Evolutionary conservation across 2,797 vertebrate species (phyloP).

Genomic region (Chrysocyon brachyurus): DNA sequence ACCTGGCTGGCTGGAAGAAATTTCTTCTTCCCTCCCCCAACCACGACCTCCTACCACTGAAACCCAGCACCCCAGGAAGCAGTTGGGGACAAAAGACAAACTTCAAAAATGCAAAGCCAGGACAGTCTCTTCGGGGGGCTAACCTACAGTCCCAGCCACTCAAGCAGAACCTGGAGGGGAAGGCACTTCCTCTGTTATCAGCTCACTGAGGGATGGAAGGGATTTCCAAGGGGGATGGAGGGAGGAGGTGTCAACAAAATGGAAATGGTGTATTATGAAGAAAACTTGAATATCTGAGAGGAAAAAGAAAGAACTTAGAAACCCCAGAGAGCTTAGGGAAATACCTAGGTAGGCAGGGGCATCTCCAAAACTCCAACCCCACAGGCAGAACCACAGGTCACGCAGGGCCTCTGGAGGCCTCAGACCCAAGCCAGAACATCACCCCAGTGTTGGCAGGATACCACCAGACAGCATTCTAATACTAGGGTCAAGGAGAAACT

Average conservation of each 20-base stretch:
- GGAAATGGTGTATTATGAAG: conserved; percentile 16
- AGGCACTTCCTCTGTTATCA: background rate
- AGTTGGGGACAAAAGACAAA: conserved; percentile 77
- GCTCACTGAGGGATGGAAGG: background rate
- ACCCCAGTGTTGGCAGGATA: background rate
- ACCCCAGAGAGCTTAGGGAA: background rate
- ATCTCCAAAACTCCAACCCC: background rate
- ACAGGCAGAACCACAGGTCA: background rate
- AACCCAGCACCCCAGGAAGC: conserved; percentile 65
- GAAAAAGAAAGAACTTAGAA: background rate
- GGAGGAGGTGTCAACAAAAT: conserved; percentile 16
- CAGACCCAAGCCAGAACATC: background rate
- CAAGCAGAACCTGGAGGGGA: conserved; percentile 73
- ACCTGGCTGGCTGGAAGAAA: background rate
- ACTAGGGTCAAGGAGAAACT: background rate
- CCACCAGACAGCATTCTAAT: background rate
- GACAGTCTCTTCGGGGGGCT: conserved; percentile 39
- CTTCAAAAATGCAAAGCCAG: conserved; percentile 75
- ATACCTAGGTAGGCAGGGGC: background rate
- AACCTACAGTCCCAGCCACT: conserved; percentile 63
- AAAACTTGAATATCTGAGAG: background rate
- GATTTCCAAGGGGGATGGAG: background rate
- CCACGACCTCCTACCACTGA: background rate
- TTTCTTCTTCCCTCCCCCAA: background rate
- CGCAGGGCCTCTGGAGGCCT: background rate